phyloP scores from a whole-genome alignment of 2,888 invertebrate genomes.

The Torymus texanus region DNA sequence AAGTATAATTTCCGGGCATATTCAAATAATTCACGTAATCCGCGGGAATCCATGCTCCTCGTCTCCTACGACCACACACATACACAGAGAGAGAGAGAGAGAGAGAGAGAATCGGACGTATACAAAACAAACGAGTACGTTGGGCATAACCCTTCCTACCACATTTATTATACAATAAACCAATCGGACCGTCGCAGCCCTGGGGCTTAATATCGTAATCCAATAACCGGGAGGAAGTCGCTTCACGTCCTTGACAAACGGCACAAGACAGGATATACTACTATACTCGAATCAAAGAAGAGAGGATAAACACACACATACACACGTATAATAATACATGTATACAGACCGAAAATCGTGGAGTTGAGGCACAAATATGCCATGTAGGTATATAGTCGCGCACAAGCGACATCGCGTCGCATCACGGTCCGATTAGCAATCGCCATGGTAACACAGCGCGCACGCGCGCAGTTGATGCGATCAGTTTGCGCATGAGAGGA shows the following conservation, averaged over 20 bases:
- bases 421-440: slow-evolving; percentile 78
- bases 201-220: slow-evolving; percentile 44
- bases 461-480: slow-evolving; percentile 76
- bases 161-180: slow-evolving; percentile 31
- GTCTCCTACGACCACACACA: no score
- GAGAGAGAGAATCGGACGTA: not conserved
- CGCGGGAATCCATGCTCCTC: slow-evolving; percentile 19
- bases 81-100: not conserved
- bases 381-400: not conserved
- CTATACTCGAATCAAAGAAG: not conserved
- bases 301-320: not conserved
- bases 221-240: slow-evolving; percentile 36
- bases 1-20: slow-evolving; percentile 17
- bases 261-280: slow-evolving; percentile 6
- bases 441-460: slow-evolving; percentile 77
- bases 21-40: slow-evolving; percentile 27
- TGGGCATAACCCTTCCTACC: slow-evolving; percentile 4
- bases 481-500: slow-evolving; percentile 74
- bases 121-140: slow-evolving; percentile 17
- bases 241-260: slow-evolving; percentile 22
- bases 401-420: slow-evolving; percentile 63
- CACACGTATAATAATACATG: not conserved
- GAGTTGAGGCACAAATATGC: slow-evolving; percentile 67
- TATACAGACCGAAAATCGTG: slow-evolving; percentile 8
- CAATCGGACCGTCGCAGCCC: slow-evolving; percentile 38